These are phyloP conservation scores for Lerista edwardsae DNA, from an alignment of 2,797 vertebrate species.

Conservation along the genomic window DNA sequence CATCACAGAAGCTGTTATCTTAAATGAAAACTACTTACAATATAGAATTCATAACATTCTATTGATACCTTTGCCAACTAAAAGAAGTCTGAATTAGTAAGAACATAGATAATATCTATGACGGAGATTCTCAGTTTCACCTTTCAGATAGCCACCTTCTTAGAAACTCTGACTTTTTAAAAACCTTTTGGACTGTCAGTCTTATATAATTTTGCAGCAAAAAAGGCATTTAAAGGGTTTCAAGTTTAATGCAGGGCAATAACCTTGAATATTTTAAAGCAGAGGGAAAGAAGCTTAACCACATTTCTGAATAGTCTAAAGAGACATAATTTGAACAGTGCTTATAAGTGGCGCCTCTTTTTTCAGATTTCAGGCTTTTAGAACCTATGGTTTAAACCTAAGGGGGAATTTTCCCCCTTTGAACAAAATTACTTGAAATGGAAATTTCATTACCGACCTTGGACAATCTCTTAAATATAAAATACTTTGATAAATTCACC, in stretches of 20 bases:
- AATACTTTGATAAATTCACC: conserved; percentile 45
- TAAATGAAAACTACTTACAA: conserved; percentile 7
- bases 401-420: conserved; percentile 59
- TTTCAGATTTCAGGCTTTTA: conserved; percentile 70
- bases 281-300: conserved; percentile 66
- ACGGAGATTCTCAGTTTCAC: conserved; percentile 5
- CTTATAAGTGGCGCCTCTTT: conserved; percentile 59
- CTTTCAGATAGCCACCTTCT: conserved; percentile 11
- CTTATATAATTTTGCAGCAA: conserved; percentile 56
- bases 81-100: neutral
- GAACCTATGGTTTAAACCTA: conserved; percentile 71
- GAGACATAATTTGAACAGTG: conserved; percentile 68
- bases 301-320: conserved; percentile 67
- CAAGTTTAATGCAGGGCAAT: conserved; percentile 65
- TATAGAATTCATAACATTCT: neutral
- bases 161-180: conserved; percentile 30
- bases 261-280: conserved; percentile 68
- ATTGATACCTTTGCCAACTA: neutral
- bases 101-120: neutral
- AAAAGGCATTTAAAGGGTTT: conserved; percentile 60
- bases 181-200: conserved; percentile 46
- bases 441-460: conserved; percentile 67
- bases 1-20: neutral
- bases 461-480: conserved; percentile 66
- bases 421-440: conserved; percentile 69